Base-by-base conservation (phyloP, 2,113 vertebrate genomes). In the Anolis sagrei region DNA sequence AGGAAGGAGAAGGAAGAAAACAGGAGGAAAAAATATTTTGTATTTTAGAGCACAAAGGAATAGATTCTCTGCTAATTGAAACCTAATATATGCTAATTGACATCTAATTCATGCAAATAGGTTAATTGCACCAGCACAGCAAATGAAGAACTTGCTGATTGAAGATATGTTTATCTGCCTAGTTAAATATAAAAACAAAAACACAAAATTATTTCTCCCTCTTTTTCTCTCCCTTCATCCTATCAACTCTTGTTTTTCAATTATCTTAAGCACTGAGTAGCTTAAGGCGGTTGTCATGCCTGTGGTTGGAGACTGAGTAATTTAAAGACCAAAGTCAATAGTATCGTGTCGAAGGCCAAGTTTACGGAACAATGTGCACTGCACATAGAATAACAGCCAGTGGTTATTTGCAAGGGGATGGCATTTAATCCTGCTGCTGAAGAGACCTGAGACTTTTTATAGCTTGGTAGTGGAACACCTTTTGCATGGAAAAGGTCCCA, bases 101-200 rank as follows among this genome's bases (percentile, higher is more conserved):
- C 93, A 88, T 85, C 92, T 94, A 95, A 93, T 95, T 94, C 93
- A 95, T 92, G 88, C 91, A 95, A 95, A 96, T 95, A 93, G 89
- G 93, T 93, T 92, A 95, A 95, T 95, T 95, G 92, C 92, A 89
- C 92, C 92, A 91, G 94, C 95, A 95, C 92, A 92, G 93, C 83
- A 74, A 91, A 91, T 91, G 92, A 93, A 93, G 92, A 93, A 93
- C 94, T 95, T 94, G 89, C 93, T 94, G 75, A 91, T 87, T 91
- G 90, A 92, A 87, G 88, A 79, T 86, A 68, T 95, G 90, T 92
- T 93, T 95, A 92, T 91, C 92, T 91, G 93, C 91, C 88, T 92
- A 89, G 91, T 94, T 92, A 86, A 94, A 94, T 93, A 92, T 83
- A 78, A 83, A 83, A 83, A 62, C 1, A 32, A 74, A 72, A 76